Percentiles rank a stretch among this genome's conserved stretches.
Conservation (phyloP, 2,113 vertebrate species). For the Pollachius pollachius region DNA sequence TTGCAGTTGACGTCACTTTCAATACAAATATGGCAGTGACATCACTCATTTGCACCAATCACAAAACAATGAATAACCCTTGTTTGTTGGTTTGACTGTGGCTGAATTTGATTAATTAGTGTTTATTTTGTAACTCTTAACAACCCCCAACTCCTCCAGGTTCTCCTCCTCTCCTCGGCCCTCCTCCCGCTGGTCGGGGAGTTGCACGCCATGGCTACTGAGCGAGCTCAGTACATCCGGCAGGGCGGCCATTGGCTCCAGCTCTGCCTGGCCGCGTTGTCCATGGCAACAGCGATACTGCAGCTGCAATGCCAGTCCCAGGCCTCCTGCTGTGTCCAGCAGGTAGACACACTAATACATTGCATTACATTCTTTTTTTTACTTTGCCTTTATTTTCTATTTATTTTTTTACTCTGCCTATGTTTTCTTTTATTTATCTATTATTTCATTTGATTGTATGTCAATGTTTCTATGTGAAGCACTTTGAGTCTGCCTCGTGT, state of each 20-base stretch:
- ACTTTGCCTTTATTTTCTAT: too few species aligned
- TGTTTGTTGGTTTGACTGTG: too few species aligned
- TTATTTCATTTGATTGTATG: too few species aligned
- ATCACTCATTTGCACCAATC: neutral
- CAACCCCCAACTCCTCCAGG: conserved; percentile 43
- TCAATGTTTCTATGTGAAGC: too few species aligned
- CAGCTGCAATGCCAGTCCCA: conserved; percentile 61
- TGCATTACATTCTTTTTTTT: too few species aligned
- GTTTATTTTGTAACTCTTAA: neutral
- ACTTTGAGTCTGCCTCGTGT: too few species aligned
- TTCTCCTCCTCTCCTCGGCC: conserved; percentile 66
- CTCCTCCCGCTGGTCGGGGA: conserved; percentile 60
- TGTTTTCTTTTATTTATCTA: too few species aligned
- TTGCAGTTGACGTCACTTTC: too few species aligned
- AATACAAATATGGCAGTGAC: too few species aligned
- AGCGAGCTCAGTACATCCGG: conserved; percentile 35
- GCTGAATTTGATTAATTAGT: too few species aligned
- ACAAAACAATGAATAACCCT: neutral
- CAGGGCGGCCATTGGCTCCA: conserved; percentile 52
- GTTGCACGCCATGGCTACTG: conserved; percentile 43
- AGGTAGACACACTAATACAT: conserved; percentile 29
- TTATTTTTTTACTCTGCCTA: too few species aligned
- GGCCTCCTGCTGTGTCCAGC: conserved; percentile 42
- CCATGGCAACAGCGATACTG: conserved; percentile 60
- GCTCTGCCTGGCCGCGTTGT: conserved; percentile 60